Conservation (phyloP, 2,888 invertebrate species). For the Nomada lathburiana region DNA sequence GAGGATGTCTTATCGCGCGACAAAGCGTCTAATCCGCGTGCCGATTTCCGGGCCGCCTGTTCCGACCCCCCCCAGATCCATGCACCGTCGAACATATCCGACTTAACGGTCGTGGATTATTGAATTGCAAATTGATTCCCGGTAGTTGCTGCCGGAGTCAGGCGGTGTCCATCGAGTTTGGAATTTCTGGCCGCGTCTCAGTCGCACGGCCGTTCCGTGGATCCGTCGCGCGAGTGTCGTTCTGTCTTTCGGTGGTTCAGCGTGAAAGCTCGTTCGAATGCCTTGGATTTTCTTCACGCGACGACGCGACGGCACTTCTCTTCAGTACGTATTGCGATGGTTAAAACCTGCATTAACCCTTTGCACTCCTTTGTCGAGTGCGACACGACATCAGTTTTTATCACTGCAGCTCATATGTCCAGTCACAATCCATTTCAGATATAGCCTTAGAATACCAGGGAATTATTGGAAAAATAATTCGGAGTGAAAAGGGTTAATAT, state of each 20-base stretch:
- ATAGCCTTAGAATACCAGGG: no score
- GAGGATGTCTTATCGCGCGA: constrained; percentile 61
- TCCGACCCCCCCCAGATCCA: constrained; percentile 40
- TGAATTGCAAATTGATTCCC: constrained; percentile 75
- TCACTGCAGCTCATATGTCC: no score
- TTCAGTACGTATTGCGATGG: no score
- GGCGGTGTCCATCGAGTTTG: not conserved
- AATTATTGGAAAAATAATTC: no score
- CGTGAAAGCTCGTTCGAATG: not conserved
- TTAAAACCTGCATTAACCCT: no score
- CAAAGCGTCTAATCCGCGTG: constrained; percentile 76
- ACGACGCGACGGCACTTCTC: no score
- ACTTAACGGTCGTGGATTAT: constrained; percentile 67
- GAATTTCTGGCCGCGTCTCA: not conserved
- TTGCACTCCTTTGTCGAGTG: no score
- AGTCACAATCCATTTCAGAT: no score
- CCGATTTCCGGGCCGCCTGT: constrained; percentile 65
- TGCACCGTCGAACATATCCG: constrained; percentile 58
- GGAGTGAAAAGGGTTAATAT: no score
- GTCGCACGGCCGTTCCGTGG: constrained; percentile 18
- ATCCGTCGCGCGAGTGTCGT: constrained; percentile 4
- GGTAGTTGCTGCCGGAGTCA: constrained; percentile 53
- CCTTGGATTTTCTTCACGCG: not conserved
- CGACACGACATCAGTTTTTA: no score
- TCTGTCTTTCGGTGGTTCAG: constrained; percentile 1